A percentile compares a stretch with the other conserved stretches of the same genome.
These are phyloP conservation scores for Amblyteles armatorius DNA, from an alignment of 2,888 invertebrate genomes.

Conservation along the genomic window DNA sequence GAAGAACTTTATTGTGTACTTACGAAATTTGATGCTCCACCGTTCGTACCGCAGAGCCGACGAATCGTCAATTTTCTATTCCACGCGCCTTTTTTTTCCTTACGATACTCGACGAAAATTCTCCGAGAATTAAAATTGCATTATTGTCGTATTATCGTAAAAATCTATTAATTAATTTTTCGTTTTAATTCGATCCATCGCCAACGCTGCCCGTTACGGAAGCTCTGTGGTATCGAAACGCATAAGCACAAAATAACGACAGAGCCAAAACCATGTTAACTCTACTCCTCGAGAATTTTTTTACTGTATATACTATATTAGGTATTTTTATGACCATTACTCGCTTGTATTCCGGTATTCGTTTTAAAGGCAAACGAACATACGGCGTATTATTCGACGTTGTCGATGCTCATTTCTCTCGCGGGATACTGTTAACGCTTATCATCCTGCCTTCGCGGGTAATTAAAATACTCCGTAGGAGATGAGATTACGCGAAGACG, in stretches of 20 bases:
- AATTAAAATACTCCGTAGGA: background rate
- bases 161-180: constrained; percentile 10
- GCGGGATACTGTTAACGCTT: constrained; percentile 2
- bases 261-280: constrained; percentile 59
- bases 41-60: constrained; percentile 33
- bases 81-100: background rate
- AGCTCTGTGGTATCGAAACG: constrained; percentile 63
- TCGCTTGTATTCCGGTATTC: constrained; percentile 78
- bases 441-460: background rate
- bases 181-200: constrained; percentile 15
- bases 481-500: background rate
- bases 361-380: constrained; percentile 22
- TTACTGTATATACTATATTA: constrained; percentile 73
- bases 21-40: constrained; percentile 51
- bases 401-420: background rate
- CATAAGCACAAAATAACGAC: constrained; percentile 56
- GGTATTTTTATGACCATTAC: constrained; percentile 73
- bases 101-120: background rate
- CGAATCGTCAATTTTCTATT: background rate
- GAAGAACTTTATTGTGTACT: constrained; percentile 45
- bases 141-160: constrained; percentile 35
- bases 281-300: constrained; percentile 68
- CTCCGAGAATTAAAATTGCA: background rate
- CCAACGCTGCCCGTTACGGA: constrained; percentile 10
- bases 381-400: background rate